phyloP scores from a whole-genome alignment of 2,113 vertebrate genomes.

The Morone chrysops region DNA sequence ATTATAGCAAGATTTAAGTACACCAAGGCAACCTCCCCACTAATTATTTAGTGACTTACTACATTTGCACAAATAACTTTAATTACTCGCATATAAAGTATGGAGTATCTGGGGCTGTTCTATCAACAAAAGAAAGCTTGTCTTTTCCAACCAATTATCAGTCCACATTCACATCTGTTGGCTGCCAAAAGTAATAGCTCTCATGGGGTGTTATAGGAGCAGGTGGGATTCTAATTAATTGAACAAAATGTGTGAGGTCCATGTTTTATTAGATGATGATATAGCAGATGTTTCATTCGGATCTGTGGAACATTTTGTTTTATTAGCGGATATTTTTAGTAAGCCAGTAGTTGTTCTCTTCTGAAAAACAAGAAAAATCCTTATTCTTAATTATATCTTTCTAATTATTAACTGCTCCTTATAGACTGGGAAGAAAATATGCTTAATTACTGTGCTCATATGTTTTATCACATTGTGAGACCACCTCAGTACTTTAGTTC shows the following conservation, averaged over 20 bases:
- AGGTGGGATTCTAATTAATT: conserved; percentile 12
- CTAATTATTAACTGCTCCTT: neutral
- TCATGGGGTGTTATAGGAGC: neutral
- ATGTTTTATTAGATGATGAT: neutral
- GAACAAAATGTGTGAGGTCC: neutral
- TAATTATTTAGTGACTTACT: neutral
- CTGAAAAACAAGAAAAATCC: neutral
- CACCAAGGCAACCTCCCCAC: neutral
- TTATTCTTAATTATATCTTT: neutral
- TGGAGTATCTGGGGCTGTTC: neutral
- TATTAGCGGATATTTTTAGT: neutral
- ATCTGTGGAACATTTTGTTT: neutral
- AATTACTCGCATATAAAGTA: neutral
- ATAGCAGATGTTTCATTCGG: neutral
- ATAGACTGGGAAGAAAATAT: neutral
- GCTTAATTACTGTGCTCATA: neutral
- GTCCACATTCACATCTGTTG: conserved; percentile 21
- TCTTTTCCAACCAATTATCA: conserved; percentile 14
- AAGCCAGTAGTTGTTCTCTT: neutral
- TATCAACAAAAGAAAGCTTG: neutral
- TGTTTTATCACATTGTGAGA: neutral
- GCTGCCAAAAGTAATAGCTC: neutral
- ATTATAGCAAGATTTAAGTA: neutral
- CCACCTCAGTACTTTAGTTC: neutral
- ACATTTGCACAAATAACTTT: neutral